Evolutionary conservation across 2,113 vertebrate species (phyloP), one percentile per base, ranked within the genome.

Genomic region (Rafetus swinhoei): DNA sequence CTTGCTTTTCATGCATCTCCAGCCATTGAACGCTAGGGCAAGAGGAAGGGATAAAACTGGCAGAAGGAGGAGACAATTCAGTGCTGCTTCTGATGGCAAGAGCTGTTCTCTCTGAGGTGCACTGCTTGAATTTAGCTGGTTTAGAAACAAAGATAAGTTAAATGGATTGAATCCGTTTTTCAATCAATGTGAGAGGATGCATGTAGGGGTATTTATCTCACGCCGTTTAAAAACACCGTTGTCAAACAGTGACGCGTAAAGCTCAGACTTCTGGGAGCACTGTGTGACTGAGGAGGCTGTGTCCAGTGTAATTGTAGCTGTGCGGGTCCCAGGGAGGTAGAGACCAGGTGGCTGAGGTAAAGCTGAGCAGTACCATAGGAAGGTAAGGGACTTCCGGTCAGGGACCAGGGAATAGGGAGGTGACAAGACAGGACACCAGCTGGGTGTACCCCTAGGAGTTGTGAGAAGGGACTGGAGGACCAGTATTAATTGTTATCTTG

Each of bases 1-100:
- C 93, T 94, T 35, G 2, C 74, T 57, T 39, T 59, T 84, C 88
- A 89, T 88, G 92, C 95, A 94, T 95, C 95, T 91, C 86, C 90
- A 76, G 94, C 86, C 83, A 32, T 79, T 9, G 1, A 86, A 87
- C 57, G 54, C 88, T 93, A 95, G 91, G 95, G 93, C 96, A 94
- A 60, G 92, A 0, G 7, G 94, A 59, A 92, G 95, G 92, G 93
- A 19, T 52, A 27, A 3, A 72, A 90, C 83, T 21, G 1, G 86
- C 87, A 21, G 88, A 72, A 72, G 0, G 1, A 9, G 74, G 14
- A 25, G 39, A 25, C 74, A 14, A 24, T 24, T 76, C 39, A 45
- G 6, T 25, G 24, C 39, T 76, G 12, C 39, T 76, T 76, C 39
- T 76, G 19, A 76, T 6, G 0, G 81, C 79, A 9, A 86, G 81